Base-by-base conservation (phyloP, 1,140 invertebrate species). In the Leptestheria dahalacensis region DNA sequence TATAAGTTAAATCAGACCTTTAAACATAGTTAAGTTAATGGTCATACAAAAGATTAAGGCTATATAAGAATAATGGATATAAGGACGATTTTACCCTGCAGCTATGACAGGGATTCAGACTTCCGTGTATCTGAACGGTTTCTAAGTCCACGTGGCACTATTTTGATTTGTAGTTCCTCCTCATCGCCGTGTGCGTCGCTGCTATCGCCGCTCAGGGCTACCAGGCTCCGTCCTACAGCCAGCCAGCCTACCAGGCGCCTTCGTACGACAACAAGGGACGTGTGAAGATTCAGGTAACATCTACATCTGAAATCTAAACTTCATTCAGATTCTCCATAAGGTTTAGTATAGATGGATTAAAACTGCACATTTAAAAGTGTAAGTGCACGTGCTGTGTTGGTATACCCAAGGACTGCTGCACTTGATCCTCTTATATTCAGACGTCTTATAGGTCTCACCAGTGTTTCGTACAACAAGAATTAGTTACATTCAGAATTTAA, bases 261-360 rank as follows among this genome's bases (percentile, higher is more conserved):
- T 28, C 49, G 11, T 25, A 18, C 26, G 26, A 60, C 3, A 49
- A 23, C 21, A 54, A 62, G 26, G 47, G 54, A 24, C 53, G 61
- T 18, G 61, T 62, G 15, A 62, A 62, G 28, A 62, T 62, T 20
- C 61, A 62, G 56, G 61, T 62, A 57, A n/a, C n/a, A 25, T 12
- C 18, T 55, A 29, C 15, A 15, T 25, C 12, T 26, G 12, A 54
- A 23, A 50, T 9, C 18, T 11, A 2, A 18, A 12, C 21, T 15
- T 12, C 23, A 9, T n/a, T 15, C 12, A 41, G 23, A 23, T 29
- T 3, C 24, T 12, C 6, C 29, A 3, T 11, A 51, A 15, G n/a
- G 2, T 21, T 23, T 57, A 24, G 9, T 54, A 6, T n/a, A 54
- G 28, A 21, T 54, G 9, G 28, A 23, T 1, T 24, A 3, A 1